Conservation (phyloP, 2,888 invertebrate species). For the Phorcus lineatus region DNA sequence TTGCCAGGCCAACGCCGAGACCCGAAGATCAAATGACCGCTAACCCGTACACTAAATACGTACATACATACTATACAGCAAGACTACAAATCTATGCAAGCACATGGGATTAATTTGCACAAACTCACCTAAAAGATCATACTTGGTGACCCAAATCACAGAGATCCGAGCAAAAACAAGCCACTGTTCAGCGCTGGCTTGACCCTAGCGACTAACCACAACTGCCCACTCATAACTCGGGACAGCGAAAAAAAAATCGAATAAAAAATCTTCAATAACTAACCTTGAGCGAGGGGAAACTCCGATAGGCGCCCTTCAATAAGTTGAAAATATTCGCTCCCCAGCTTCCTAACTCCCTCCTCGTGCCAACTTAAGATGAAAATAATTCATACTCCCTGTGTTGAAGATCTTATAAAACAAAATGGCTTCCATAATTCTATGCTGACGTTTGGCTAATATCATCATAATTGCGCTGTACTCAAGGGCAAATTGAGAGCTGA, state of each 20-base stretch:
- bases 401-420: slow-evolving; percentile 34
- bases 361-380: slow-evolving; percentile 10
- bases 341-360: background rate
- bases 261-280: slow-evolving; percentile 25
- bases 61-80: slow-evolving; percentile 22
- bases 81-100: slow-evolving; percentile 32
- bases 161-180: slow-evolving; percentile 12
- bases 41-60: slow-evolving; percentile 26
- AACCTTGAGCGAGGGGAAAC: slow-evolving; percentile 19
- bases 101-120: slow-evolving; percentile 41
- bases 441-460: slow-evolving; percentile 39
- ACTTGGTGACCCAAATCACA: slow-evolving; percentile 28
- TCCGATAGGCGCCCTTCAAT: slow-evolving; percentile 19
- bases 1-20: background rate
- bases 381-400: slow-evolving; percentile 15
- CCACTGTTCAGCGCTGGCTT: slow-evolving; percentile 1
- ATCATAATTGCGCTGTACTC: slow-evolving; percentile 42
- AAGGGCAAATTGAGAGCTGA: slow-evolving; percentile 39
- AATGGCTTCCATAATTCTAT: slow-evolving; percentile 41
- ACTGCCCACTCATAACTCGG: slow-evolving; percentile 24
- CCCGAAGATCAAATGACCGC: slow-evolving; percentile 16
- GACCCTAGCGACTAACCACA: slow-evolving; percentile 18
- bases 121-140: slow-evolving; percentile 27
- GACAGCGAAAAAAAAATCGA: slow-evolving; percentile 24
- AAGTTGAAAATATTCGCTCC: slow-evolving; percentile 20